phyloP scores from a whole-genome alignment of 2,888 invertebrate genomes.

The Mesorhabditis belari region DNA sequence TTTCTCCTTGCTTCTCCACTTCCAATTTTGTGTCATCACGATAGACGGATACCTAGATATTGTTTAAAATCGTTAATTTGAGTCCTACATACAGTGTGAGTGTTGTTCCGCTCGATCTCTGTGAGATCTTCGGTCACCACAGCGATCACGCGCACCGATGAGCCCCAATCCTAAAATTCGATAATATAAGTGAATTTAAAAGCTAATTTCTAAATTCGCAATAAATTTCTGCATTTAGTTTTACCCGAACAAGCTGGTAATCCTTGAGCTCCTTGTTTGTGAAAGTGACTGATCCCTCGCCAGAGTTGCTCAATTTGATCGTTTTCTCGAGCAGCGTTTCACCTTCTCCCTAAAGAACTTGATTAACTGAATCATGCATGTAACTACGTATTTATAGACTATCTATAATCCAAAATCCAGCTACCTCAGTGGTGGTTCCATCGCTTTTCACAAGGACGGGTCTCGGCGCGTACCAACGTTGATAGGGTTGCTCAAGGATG shows the following conservation, averaged over 20 bases:
- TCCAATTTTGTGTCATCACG: constrained; percentile 71
- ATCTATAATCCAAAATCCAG: background rate
- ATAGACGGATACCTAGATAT: constrained; percentile 67
- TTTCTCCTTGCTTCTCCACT: constrained; percentile 72
- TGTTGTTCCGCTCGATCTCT: constrained; percentile 49
- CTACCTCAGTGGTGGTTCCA: constrained; percentile 13
- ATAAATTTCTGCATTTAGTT: constrained; percentile 11
- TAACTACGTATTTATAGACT: background rate
- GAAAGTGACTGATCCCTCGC: constrained; percentile 47
- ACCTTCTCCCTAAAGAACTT: constrained; percentile 19
- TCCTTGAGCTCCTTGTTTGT: constrained; percentile 46
- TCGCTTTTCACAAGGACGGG: constrained; percentile 21
- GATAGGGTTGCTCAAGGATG: constrained; percentile 37
- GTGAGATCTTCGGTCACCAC: constrained; percentile 84
- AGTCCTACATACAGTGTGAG: constrained; percentile 32
- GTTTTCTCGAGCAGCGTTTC: constrained; percentile 43
- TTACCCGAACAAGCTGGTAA: constrained; percentile 28
- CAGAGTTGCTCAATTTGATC: constrained; percentile 43
- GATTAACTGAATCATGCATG: background rate
- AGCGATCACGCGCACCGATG: constrained; percentile 77
- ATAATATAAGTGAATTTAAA: background rate
- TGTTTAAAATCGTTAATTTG: too few species aligned
- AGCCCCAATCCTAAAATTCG: constrained; percentile 59
- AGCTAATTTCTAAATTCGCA: background rate
- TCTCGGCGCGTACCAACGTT: constrained; percentile 28